phyloP scores from a whole-genome alignment of 2,113 vertebrate genomes.

The Takifugu bimaculatus region DNA sequence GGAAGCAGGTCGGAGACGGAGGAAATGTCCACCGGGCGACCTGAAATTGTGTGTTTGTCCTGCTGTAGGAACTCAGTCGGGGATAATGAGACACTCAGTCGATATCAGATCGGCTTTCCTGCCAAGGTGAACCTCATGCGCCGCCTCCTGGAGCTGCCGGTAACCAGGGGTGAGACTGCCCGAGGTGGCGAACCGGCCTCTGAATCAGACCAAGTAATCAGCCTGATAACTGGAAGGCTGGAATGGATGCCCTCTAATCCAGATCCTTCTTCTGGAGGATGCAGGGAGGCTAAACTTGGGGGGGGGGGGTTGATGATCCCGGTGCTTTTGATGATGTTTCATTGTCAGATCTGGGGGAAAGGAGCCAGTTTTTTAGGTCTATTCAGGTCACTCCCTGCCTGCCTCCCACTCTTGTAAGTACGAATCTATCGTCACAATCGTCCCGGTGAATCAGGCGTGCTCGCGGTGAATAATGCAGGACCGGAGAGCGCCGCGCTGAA shows the following conservation, averaged over 20 bases:
- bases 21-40: neutral
- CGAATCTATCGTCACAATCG: conserved; percentile 33
- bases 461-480: conserved; percentile 47
- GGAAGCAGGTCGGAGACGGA: conserved; percentile 1
- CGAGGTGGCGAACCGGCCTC: conserved; percentile 25
- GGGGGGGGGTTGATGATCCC: too few relatives aligned
- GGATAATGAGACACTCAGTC: conserved; percentile 19
- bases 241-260: too few relatives aligned
- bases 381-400: neutral
- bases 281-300: too few relatives aligned
- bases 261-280: too few relatives aligned
- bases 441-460: conserved; percentile 28
- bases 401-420: conserved; percentile 29
- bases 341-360: neutral
- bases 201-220: conserved; percentile 21
- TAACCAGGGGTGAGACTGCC: conserved; percentile 7
- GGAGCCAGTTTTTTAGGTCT: conserved; percentile 4
- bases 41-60: too few relatives aligned
- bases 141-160: conserved; percentile 32
- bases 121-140: conserved; percentile 21
- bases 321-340: too few relatives aligned
- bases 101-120: conserved; percentile 13
- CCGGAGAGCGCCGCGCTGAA: neutral
- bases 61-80: neutral
- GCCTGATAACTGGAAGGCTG: conserved; percentile 27